Percentiles rank a stretch among this genome's conserved stretches.
Conservation (phyloP, 1,140 invertebrate genomes). For the Drosophila tropicalis region DNA sequence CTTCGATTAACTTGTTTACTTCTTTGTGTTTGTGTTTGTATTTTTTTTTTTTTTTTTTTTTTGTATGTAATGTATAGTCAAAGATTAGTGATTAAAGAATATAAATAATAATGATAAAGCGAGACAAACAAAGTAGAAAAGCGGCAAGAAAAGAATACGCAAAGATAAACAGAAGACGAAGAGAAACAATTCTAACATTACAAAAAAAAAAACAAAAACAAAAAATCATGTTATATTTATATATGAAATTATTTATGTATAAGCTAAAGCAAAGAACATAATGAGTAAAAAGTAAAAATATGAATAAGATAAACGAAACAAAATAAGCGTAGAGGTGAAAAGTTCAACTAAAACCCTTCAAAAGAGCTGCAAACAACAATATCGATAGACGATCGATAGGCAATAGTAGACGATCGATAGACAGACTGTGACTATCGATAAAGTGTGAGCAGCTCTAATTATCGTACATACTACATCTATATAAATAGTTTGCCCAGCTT, state of each 20-base stretch:
- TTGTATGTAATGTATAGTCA: background rate
- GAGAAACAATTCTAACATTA: conserved; percentile 14
- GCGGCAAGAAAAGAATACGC: conserved; percentile 21
- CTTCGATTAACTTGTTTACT: conserved; percentile 55
- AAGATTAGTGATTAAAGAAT: conserved; percentile 13
- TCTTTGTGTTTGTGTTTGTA: background rate
- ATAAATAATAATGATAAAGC: conserved; percentile 9
- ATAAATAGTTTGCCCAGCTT: background rate
- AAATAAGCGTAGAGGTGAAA: conserved; percentile 73
- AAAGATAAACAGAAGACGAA: background rate
- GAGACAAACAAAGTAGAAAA: conserved; percentile 14
- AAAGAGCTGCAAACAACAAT: background rate
- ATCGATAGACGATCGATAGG: background rate
- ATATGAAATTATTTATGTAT: conserved; percentile 23
- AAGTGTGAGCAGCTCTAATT: background rate
- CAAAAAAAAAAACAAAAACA: conserved; percentile 39
- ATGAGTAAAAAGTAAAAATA: background rate
- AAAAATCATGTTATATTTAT: conserved; percentile 72
- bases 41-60: background rate
- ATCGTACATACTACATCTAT: background rate
- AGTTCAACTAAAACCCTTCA: conserved; percentile 20
- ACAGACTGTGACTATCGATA: background rate
- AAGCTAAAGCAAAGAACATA: conserved; percentile 10
- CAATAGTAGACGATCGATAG: background rate
- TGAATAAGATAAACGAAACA: background rate